phyloP scores from a whole-genome alignment of 2,888 invertebrate species.

The Polia nebulosa region DNA sequence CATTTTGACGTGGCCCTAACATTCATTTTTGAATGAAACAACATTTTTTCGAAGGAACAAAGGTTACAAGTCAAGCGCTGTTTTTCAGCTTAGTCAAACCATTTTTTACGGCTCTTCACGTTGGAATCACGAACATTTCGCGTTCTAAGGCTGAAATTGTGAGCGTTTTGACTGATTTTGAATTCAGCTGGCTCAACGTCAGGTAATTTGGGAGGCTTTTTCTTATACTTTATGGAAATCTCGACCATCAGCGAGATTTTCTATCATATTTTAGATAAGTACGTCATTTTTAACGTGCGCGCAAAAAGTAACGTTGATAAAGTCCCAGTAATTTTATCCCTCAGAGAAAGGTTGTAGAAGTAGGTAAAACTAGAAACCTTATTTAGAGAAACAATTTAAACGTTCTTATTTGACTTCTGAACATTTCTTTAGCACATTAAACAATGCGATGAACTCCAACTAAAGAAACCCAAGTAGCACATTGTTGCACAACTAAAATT shows the following conservation, averaged over 20 bases:
- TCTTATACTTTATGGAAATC: conserved; percentile 59
- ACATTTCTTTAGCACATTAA: conserved; percentile 36
- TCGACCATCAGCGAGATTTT: conserved; percentile 36
- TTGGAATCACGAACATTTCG: conserved; percentile 43
- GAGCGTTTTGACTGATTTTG: conserved; percentile 60
- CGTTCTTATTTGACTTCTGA: conserved; percentile 45
- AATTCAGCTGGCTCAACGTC: conserved; percentile 61
- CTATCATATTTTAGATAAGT: conserved; percentile 48
- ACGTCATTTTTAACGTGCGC: conserved; percentile 43
- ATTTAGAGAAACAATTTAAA: conserved; percentile 26
- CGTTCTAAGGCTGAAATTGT: conserved; percentile 40
- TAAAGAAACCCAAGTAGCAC: conserved; percentile 42
- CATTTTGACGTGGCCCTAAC: conserved; percentile 68
- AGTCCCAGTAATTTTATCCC: not conserved
- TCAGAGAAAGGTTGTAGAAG: conserved; percentile 13
- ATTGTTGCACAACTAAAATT: conserved; percentile 58
- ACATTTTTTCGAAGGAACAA: conserved; percentile 56
- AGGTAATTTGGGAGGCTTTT: conserved; percentile 60
- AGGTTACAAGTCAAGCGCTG: conserved; percentile 53
- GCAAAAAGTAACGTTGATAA: conserved; percentile 29
- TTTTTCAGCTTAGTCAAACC: conserved; percentile 54
- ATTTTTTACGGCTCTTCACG: conserved; percentile 46
- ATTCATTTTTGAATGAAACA: conserved; percentile 63
- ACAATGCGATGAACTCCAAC: conserved; percentile 48
- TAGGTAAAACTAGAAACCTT: conserved; percentile 7